These are phyloP conservation scores for Iselma pallidipennis DNA, from an alignment of 2,888 invertebrate species.

Conservation along the genomic window DNA sequence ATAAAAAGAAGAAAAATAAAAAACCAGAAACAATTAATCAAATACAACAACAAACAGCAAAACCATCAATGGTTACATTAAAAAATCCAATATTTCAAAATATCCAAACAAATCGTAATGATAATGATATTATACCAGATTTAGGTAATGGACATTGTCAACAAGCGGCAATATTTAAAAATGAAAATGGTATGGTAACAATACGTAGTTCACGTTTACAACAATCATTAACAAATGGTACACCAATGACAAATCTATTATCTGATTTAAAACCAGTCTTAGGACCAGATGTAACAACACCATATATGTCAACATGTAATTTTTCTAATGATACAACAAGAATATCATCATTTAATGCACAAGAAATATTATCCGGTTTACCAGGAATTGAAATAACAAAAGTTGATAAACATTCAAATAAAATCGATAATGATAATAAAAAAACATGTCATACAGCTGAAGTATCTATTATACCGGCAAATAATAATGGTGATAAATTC, in stretches of 20 bases:
- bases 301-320: constrained; percentile 26
- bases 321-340: constrained; percentile 22
- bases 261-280: constrained; percentile 45
- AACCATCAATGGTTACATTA: constrained; percentile 73
- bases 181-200: constrained; percentile 81
- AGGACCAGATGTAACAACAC: constrained; percentile 35
- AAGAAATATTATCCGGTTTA: constrained; percentile 53
- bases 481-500: constrained; percentile 45
- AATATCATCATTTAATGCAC: constrained; percentile 48
- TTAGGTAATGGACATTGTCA: constrained; percentile 49
- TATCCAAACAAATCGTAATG: constrained; percentile 54
- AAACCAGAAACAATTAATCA: constrained; percentile 41
- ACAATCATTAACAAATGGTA: constrained; percentile 39
- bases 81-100: constrained; percentile 78
- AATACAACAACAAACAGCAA: constrained; percentile 30
- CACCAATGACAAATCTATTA: constrained; percentile 38
- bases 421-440: constrained; percentile 40
- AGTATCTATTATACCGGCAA: constrained; percentile 54
- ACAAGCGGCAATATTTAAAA: constrained; percentile 70
- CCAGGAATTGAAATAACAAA: constrained; percentile 56
- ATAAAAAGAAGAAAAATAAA: constrained; percentile 62
- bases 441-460: constrained; percentile 50
- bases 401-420: constrained; percentile 47
- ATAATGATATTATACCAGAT: constrained; percentile 42
- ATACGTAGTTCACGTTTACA: constrained; percentile 74